phyloP scores from a whole-genome alignment of 2,797 vertebrate species.

The Urocyon cinereoargenteus region DNA sequence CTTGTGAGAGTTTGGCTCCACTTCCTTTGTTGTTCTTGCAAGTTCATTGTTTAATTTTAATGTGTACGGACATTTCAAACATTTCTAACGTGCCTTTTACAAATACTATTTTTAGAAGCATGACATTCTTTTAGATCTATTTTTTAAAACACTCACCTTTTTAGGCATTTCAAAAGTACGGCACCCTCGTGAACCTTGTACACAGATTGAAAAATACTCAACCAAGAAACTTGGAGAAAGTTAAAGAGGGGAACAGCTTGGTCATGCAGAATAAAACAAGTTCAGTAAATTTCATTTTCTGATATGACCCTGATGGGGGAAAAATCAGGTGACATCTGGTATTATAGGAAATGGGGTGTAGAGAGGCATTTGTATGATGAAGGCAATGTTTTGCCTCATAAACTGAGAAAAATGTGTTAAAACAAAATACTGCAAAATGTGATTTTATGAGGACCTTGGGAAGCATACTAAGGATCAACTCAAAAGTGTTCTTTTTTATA shows the following conservation, averaged over 20 bases:
- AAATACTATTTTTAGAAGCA: slow-evolving; percentile 74
- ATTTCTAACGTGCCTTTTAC: neutral
- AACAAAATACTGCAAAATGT: slow-evolving; percentile 79
- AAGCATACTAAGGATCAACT: slow-evolving; percentile 80
- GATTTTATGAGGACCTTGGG: slow-evolving; percentile 80
- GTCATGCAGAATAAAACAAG: slow-evolving; percentile 77
- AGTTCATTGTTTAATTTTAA: slow-evolving; percentile 47
- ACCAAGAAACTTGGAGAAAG: slow-evolving; percentile 76
- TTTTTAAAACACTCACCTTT: slow-evolving; percentile 73
- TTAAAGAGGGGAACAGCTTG: slow-evolving; percentile 76
- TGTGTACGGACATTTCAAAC: neutral
- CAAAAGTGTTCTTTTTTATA: slow-evolving; percentile 84
- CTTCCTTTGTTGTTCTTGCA: neutral
- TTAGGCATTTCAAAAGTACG: slow-evolving; percentile 74
- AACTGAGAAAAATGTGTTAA: slow-evolving; percentile 82
- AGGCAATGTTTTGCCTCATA: slow-evolving; percentile 84
- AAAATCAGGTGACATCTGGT: slow-evolving; percentile 78
- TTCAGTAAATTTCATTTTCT: slow-evolving; percentile 84
- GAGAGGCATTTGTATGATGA: slow-evolving; percentile 80
- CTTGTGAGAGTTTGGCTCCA: neutral
- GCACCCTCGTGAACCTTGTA: slow-evolving; percentile 65
- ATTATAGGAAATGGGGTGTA: slow-evolving; percentile 84
- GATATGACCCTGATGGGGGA: slow-evolving; percentile 75
- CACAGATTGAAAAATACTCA: slow-evolving; percentile 74
- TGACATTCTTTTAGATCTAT: slow-evolving; percentile 62